phyloP scores from a whole-genome alignment of 2,797 vertebrate species.

The Thunnus albacares region DNA sequence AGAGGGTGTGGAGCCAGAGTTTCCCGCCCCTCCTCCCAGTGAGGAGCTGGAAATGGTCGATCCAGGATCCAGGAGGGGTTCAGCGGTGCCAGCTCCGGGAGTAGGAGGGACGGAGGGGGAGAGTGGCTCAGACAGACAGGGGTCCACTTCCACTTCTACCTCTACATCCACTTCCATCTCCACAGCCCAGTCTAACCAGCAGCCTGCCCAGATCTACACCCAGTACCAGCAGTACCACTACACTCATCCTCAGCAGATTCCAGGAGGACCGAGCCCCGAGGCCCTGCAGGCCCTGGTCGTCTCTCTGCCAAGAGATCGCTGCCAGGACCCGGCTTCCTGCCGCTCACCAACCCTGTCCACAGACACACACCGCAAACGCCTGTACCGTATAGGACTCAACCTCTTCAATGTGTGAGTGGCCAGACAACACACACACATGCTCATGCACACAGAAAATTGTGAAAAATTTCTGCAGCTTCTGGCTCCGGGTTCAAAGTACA shows the following conservation, averaged over 20 bases:
- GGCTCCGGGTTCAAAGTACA: constrained; percentile 60
- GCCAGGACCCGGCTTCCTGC: constrained; percentile 94
- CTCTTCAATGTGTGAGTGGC: constrained; percentile 98
- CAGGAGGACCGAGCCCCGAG: constrained; percentile 88
- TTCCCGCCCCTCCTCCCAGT: constrained; percentile 82
- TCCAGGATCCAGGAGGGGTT: constrained; percentile 76
- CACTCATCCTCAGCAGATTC: constrained; percentile 86
- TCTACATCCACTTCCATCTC: constrained; percentile 92
- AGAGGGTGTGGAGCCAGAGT: constrained; percentile 76
- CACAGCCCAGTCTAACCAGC: constrained; percentile 87
- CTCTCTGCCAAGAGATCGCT: constrained; percentile 95
- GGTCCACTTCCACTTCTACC: constrained; percentile 93
- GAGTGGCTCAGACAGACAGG: constrained; percentile 88
- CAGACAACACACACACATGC: constrained; percentile 9
- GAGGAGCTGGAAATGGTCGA: constrained; percentile 84
- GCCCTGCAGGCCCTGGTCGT: constrained; percentile 96
- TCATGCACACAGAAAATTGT: not conserved
- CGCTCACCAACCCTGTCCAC: constrained; percentile 96
- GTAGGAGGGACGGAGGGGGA: constrained; percentile 73
- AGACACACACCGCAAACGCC: constrained; percentile 97
- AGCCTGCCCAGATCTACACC: constrained; percentile 82
- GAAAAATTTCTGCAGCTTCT: constrained; percentile 46
- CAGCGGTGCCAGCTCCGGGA: constrained; percentile 64
- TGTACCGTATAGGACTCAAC: constrained; percentile 98
- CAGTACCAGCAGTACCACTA: constrained; percentile 87